These are phyloP conservation scores for Gymnoscopelus microlampas DNA, from an alignment of 2,797 vertebrate genomes.

Conservation along the genomic window DNA sequence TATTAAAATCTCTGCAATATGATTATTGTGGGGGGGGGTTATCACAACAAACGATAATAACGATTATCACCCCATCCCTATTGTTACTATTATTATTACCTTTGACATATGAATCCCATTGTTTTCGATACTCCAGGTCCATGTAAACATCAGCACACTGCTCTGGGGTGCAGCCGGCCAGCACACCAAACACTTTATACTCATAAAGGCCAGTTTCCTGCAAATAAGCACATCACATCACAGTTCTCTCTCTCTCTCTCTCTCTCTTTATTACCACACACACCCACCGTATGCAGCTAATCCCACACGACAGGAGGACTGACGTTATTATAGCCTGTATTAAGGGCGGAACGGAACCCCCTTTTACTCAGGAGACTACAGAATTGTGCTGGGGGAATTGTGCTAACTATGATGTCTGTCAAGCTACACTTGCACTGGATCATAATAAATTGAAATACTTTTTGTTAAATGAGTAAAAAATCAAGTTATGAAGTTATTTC, in stretches of 20 bases:
- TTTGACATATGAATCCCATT: conserved; percentile 92
- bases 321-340: conserved; percentile 31
- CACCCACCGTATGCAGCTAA: conserved; percentile 34
- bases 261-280: neutral
- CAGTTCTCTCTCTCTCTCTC: conserved; percentile 20
- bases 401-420: no score
- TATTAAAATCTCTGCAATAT: no score
- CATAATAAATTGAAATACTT: no score
- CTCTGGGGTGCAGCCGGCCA: conserved; percentile 79
- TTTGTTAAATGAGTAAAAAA: no score
- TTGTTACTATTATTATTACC: conserved; percentile 71
- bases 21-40: no score
- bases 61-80: no score
- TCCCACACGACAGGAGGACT: conserved; percentile 28
- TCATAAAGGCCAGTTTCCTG: conserved; percentile 90
- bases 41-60: no score
- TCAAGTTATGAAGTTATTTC: no score
- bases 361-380: neutral
- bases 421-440: no score
- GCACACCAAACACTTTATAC: conserved; percentile 88
- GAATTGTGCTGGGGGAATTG: no score
- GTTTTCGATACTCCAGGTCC: conserved; percentile 89
- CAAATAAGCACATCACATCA: conserved; percentile 54
- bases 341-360: neutral
- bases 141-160: conserved; percentile 89